Conservation (phyloP, 2,113 vertebrate genomes). For the Ochotona princeps region DNA sequence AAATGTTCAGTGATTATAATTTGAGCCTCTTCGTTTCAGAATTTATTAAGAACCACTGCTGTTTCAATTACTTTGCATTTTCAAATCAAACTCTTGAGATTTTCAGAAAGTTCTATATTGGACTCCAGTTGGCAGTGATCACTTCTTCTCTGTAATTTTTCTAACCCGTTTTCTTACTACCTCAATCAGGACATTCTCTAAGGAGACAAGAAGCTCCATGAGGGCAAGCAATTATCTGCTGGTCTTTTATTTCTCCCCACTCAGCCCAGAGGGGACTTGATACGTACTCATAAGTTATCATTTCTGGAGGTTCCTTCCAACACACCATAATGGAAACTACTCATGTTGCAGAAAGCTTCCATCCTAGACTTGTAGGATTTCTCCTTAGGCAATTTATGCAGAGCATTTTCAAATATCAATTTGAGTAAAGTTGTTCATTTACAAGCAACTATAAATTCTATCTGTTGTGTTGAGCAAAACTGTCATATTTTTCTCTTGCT, state of each 20-base stretch:
- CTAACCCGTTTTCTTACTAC: neutral
- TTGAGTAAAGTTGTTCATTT: neutral
- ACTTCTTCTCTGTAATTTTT: constrained; percentile 9
- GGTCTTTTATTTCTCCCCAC: neutral
- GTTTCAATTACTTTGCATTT: neutral
- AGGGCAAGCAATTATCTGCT: neutral
- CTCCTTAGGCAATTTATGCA: neutral
- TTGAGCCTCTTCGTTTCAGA: neutral
- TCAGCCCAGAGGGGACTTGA: neutral
- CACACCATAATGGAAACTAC: neutral
- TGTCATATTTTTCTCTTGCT: neutral
- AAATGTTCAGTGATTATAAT: neutral
- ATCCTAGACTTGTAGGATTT: neutral
- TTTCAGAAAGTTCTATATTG: constrained; percentile 16
- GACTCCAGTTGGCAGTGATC: neutral
- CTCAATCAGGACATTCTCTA: neutral
- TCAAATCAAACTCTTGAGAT: neutral
- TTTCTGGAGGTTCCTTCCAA: neutral
- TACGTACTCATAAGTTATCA: neutral
- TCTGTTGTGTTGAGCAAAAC: neutral
- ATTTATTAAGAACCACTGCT: neutral
- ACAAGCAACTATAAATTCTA: neutral
- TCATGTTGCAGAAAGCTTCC: neutral
- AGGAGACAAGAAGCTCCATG: neutral
- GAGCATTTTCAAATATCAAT: neutral